Conservation (phyloP, 2,888 invertebrate species). For the Chloroclysta siterata region DNA sequence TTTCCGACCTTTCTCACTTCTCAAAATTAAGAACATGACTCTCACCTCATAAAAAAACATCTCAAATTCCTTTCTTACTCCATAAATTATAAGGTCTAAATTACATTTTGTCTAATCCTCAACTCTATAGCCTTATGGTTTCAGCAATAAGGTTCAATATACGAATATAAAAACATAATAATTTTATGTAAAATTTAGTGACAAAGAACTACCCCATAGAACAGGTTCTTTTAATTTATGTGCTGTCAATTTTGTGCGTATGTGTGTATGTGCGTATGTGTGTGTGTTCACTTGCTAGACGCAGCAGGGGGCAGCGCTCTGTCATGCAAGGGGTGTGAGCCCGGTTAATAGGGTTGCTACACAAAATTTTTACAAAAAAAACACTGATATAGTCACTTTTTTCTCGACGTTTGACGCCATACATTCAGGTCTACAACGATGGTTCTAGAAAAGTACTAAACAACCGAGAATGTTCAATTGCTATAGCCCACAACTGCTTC, state of each 20-base stretch:
- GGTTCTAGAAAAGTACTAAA: no score
- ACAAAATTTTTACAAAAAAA: neutral
- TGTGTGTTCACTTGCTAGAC: slow-evolving; percentile 65
- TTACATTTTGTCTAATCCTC: slow-evolving; percentile 12
- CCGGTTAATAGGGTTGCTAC: slow-evolving; percentile 63
- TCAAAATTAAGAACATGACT: slow-evolving; percentile 27
- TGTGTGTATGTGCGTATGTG: slow-evolving; percentile 49
- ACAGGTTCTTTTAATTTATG: slow-evolving; percentile 82
- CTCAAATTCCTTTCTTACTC: slow-evolving; percentile 23
- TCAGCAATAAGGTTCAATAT: slow-evolving; percentile 14
- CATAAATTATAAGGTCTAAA: slow-evolving; percentile 28
- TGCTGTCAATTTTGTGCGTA: slow-evolving; percentile 64
- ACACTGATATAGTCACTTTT: no score
- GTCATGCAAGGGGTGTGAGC: slow-evolving; percentile 71
- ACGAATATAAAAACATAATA: slow-evolving; percentile 20
- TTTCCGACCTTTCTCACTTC: slow-evolving; percentile 18
- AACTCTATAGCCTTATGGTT: neutral
- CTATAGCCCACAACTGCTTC: no score
- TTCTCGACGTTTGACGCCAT: no score
- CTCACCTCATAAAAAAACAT: slow-evolving; percentile 29
- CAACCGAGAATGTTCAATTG: no score
- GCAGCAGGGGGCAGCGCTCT: slow-evolving; percentile 63
- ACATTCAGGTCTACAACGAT: no score
- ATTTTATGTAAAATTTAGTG: slow-evolving; percentile 45
- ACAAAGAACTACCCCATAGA: slow-evolving; percentile 69